Base-by-base conservation (phyloP, 2,888 invertebrate species). In the Hoplodrina blanda region DNA sequence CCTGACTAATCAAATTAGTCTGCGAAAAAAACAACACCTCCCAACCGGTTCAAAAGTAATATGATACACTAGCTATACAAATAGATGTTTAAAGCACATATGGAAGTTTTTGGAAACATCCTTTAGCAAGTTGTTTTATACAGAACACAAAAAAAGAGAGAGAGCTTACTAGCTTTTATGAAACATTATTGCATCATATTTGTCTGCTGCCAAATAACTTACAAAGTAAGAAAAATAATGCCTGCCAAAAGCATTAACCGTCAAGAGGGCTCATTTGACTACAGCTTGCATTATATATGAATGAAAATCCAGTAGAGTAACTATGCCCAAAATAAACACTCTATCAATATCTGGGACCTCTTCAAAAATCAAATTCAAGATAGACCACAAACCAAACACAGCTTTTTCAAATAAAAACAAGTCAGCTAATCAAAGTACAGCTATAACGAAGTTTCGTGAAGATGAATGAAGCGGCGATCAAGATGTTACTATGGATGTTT, bases 401-500 rank as follows among this genome's bases (percentile, higher is more conserved):
- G 17, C 53, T 64, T 69, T 56, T 60, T 72, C 49, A 69, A 80
- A 84, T 71, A 74, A 69, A 70, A 75, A 69, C 53, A 53, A 73
- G 66, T 50, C 41, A 62, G 63, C 78, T 53, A 83, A 85, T 85
- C 73, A 83, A 81, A 73, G 72, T 76, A 81, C 79, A 73, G 81
- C 77, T 81, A 80, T 70, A 81, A 78, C 75, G 68, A 83, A 80
- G 72, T 82, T 85, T 84, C 73, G 80, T 78, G 69, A 49, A 77
- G 81, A 82, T 84, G 84, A 85, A 85, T 85, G 85, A 73, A 84
- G 57, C 74, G 83, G 86, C 80, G 75, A 81, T 81, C 80, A 83
- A 84, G 72, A 77, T 81, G 85, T 89, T 89, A 90, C 90, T 89
- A 88, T 83, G 84, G 73, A 85, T 86, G 89, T 88, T 88, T 91